Conservation (phyloP, 64 coral and sea anemone species). For the Montipora sp. region DNA sequence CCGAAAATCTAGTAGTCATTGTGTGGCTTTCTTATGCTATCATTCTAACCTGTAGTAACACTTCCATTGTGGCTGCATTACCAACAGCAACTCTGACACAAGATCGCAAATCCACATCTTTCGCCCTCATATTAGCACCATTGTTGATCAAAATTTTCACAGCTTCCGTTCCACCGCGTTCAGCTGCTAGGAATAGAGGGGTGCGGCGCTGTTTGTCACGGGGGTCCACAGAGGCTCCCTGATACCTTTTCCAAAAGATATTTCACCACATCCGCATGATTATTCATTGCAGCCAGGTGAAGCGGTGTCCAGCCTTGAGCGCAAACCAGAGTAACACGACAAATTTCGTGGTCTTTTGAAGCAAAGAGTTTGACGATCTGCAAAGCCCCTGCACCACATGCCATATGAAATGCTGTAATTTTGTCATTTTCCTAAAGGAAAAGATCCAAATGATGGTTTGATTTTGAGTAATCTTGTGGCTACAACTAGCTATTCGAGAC, state of each 20-base stretch:
- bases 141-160: slow-evolving; percentile 7
- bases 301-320: slow-evolving; percentile 21
- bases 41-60: slow-evolving; percentile 2
- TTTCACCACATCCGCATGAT: slow-evolving; percentile 26
- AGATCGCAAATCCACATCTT: no score
- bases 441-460: no score
- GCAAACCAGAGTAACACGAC: not conserved
- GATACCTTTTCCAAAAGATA: slow-evolving; percentile 44
- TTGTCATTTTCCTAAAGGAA: no score
- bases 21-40: not conserved
- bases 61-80: slow-evolving; percentile 4
- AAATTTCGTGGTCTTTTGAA: not conserved
- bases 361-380: slow-evolving; percentile 15
- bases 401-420: slow-evolving; percentile 18
- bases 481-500: not conserved
- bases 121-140: slow-evolving; percentile 27
- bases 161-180: slow-evolving; percentile 1
- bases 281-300: slow-evolving; percentile 28
- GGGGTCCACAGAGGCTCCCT: slow-evolving; percentile 10
- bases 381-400: not conserved
- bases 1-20: not conserved
- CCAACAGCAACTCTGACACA: no score
- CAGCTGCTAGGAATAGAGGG: slow-evolving; percentile 49
- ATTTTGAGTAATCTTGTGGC: not conserved
- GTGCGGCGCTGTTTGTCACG: slow-evolving; percentile 42